Percentiles rank a stretch among this genome's conserved stretches.
These are phyloP conservation scores for Cyclophora punctaria DNA, from an alignment of 2,888 invertebrate species.

Conservation along the genomic window DNA sequence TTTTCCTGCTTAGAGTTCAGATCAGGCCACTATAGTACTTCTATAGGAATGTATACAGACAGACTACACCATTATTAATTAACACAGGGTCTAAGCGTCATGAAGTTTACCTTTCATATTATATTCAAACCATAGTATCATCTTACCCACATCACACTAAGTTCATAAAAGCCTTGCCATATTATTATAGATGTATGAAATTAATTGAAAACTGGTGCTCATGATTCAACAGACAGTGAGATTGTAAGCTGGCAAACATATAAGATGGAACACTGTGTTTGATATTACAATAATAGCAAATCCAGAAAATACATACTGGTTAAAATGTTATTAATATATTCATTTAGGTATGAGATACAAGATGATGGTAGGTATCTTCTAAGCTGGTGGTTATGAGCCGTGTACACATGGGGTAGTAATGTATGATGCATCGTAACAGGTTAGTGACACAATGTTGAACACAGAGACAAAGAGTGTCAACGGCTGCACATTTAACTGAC, in stretches of 20 bases:
- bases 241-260: constrained; percentile 8
- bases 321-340: not conserved
- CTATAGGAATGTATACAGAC: too few species aligned
- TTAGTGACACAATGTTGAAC: constrained; percentile 71
- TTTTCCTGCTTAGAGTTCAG: too few species aligned
- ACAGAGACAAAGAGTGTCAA: constrained; percentile 64
- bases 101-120: too few species aligned
- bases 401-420: constrained; percentile 29
- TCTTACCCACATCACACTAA: too few species aligned
- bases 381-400: constrained; percentile 42
- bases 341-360: constrained; percentile 10
- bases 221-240: constrained; percentile 3
- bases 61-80: too few species aligned
- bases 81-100: too few species aligned
- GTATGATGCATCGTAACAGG: constrained; percentile 41
- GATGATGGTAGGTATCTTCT: constrained; percentile 23
- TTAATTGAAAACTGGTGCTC: too few species aligned
- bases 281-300: constrained; percentile 1
- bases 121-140: too few species aligned
- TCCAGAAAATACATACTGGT: not conserved
- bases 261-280: constrained; percentile 3
- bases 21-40: too few species aligned
- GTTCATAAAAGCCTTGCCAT: too few species aligned
- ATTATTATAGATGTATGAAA: too few species aligned
- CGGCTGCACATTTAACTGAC: constrained; percentile 70